Base-by-base conservation (phyloP, 2,797 vertebrate genomes). In the Spheniscus humboldti region DNA sequence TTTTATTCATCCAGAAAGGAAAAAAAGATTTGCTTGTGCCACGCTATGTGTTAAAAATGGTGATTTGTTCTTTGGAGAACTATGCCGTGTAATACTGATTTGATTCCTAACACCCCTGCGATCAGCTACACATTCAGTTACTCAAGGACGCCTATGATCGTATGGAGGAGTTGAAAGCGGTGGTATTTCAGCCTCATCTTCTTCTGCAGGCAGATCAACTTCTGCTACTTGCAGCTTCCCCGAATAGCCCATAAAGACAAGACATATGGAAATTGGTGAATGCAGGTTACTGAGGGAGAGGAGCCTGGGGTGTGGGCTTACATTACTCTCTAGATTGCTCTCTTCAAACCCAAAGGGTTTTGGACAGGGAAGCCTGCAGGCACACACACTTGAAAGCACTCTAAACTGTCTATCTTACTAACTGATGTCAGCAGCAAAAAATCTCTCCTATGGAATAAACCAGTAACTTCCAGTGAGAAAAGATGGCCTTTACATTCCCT, bases 41-140 rank as follows among this genome's bases (percentile, higher is more conserved):
- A 59, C 1, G 0, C 17, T 6, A 0, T 8, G 4, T 39, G 33
- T 74, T 91, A 24, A 33, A 96, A 72, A 39, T 6, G 23, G 14
- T 47, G 31, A 39, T 57, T 52, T 77, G 30, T 35, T 69, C 22
- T 80, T 50, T 62, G 69, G 33, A 74, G 69, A 81, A 6, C 45
- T 45, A 23, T 5, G 20, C 39, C 27, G 1, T 10, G 27, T 53
- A 77, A 53, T 16, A 62, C 0, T 1, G 3, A 6, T 80, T 71
- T 57, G 53, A 48, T 78, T 33, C 60, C 35, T 48, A 27, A 16
- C 1, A 5, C 16, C 33, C 9, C 19, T 64, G 22, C 27, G 33
- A 11, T 39, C 27, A 39, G 11, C 50, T n/a, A 9, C 57, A 18
- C 13, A 4, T 7, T 27, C 50, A 19, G 18, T n/a, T 47, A 28